Conservation (phyloP, 2,888 invertebrate species). For the Poecilobothrus nobilitatus region DNA sequence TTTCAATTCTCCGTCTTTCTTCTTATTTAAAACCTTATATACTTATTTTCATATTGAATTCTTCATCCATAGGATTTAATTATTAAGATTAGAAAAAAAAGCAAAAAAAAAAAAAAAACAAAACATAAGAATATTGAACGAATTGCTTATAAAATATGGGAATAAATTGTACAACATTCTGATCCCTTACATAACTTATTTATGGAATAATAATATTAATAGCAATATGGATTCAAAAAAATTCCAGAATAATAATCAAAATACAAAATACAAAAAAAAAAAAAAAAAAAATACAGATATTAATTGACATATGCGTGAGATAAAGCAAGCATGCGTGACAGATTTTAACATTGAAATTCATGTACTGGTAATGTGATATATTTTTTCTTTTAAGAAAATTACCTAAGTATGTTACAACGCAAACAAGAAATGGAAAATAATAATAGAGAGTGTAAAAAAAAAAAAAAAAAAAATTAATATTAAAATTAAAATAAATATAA, state of each 20-base stretch:
- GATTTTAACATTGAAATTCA: conserved; percentile 8
- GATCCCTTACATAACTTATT: not conserved
- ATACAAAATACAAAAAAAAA: not conserved
- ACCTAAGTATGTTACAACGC: not conserved
- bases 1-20: not conserved
- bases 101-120: too few relatives aligned
- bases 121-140: too few relatives aligned
- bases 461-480: too few relatives aligned
- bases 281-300: not conserved
- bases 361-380: conserved; percentile 10
- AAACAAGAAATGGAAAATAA: too few relatives aligned
- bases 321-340: conserved; percentile 10
- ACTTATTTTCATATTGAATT: not conserved
- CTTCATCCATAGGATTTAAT: not conserved
- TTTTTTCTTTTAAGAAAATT: not conserved
- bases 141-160: too few relatives aligned
- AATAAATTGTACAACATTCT: not conserved
- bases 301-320: conserved; percentile 11
- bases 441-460: too few relatives aligned
- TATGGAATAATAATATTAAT: not conserved
- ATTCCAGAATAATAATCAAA: not conserved
- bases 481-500: not conserved
- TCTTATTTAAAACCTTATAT: too few relatives aligned
- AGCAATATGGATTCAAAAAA: conserved; percentile 3
- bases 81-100: conserved; percentile 1